Evolutionary conservation across 2,888 invertebrate genomes (phyloP).

Genomic region (Chymomyza amoena): DNA sequence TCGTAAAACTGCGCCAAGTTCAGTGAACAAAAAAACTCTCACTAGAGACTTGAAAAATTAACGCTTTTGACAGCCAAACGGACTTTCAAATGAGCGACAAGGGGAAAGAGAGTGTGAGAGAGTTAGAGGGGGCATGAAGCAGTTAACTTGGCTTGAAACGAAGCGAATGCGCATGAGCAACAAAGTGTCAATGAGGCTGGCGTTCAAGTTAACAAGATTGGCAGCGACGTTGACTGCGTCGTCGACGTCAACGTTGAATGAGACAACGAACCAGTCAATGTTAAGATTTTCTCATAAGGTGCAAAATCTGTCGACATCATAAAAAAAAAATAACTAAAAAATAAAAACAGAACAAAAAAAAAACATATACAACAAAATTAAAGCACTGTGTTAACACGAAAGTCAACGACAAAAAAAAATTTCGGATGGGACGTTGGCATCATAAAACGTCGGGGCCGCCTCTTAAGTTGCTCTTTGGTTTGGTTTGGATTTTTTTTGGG

Average conservation of each 20-base stretch:
- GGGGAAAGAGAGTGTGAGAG: conserved; percentile 17
- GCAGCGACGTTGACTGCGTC: conserved; percentile 1
- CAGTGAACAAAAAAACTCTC: conserved; percentile 62
- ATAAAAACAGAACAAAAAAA: conserved; percentile 6
- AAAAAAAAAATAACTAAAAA: conserved; percentile 48
- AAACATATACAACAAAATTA: conserved; percentile 42
- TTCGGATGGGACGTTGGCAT: background rate
- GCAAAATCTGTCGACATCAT: conserved; percentile 68
- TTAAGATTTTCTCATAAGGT: conserved; percentile 70
- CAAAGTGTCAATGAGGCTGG: conserved; percentile 68
- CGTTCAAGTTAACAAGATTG: conserved; percentile 36
- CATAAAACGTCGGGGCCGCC: background rate
- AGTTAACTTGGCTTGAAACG: conserved; percentile 43
- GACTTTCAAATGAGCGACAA: conserved; percentile 63
- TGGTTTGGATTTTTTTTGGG: background rate
- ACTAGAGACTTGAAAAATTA: conserved; percentile 72
- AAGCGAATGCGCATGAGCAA: conserved; percentile 51
- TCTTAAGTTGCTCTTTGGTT: background rate
- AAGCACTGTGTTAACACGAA: conserved; percentile 45
- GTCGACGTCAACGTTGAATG: conserved; percentile 14
- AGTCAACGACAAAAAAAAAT: conserved; percentile 18
- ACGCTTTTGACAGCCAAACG: conserved; percentile 73
- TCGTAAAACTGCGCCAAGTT: conserved; percentile 22
- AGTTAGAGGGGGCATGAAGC: background rate
- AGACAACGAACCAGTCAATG: conserved; percentile 24